Base-by-base conservation (phyloP, 2,797 vertebrate genomes). In the Cynodonichthys magdalenae region DNA sequence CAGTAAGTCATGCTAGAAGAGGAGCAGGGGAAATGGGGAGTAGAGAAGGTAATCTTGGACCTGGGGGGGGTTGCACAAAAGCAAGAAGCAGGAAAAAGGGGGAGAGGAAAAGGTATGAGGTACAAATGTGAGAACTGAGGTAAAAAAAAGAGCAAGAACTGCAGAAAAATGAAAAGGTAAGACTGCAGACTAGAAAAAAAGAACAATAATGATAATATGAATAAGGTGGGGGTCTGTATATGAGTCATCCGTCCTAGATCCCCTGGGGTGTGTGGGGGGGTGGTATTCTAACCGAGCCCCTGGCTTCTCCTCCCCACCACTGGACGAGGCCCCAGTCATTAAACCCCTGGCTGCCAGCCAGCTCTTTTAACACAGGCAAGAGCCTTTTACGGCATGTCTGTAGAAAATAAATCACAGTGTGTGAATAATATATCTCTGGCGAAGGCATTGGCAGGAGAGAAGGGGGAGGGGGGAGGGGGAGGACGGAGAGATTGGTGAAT, bases 361-460 rank as follows among this genome's bases (percentile, higher is more conserved):
- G 93, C 93, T 94, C 95, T 96, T 96, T 95, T 97, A 96, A 97
- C 95, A 95, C 94, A 96, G 95, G 94, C 94, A 93, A 95, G 88
- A 87, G 87, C 96, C 95, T 93, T 96, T 98, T 97, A 98, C 95
- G 94, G 95, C 94, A 88, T 96, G 96, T 96, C 93, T 95, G 95
- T 95, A 96, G 95, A 95, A 98, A 93, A 96, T 97, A 98, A 97
- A 97, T 97, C 96, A 96, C 96, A 97, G 95, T 65, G 94, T 95
- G 95, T 96, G 96, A 97, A 97, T 96, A 95, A 95, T 96, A 96
- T 96, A 95, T 98, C 91, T 94, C 94, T 94, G 31, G 79, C 93
- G 89, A 95, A 95, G 94, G 90, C 92, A 87, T 88, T 94, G 92
- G 92, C 92, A 93, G 87, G 88, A 87, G 87, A 78, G 75, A 69